A percentile compares a stretch with the other conserved stretches of the same genome.
Evolutionary conservation across 2,888 invertebrate species (phyloP).

Genomic region (Drosophila paranaensis): DNA sequence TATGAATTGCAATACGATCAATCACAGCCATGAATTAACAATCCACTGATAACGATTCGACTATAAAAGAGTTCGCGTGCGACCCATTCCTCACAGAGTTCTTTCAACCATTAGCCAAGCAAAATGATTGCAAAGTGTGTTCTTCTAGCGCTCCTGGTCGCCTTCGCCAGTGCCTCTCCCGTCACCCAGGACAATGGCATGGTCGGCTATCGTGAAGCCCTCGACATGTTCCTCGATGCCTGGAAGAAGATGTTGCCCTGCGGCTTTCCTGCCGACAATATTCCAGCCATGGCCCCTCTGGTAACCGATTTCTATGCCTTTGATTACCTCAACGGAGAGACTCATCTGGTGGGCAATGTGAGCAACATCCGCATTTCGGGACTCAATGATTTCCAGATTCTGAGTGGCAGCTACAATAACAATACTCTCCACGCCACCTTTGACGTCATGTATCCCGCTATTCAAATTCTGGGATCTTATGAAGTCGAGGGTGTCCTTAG

Average conservation of each 20-base stretch:
- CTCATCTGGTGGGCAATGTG: slow-evolving; percentile 59
- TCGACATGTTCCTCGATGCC: slow-evolving; percentile 48
- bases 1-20: slow-evolving; percentile 6
- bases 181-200: slow-evolving; percentile 22
- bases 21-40: neutral
- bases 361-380: slow-evolving; percentile 68
- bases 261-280: slow-evolving; percentile 56
- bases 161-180: slow-evolving; percentile 18
- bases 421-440: slow-evolving; percentile 51
- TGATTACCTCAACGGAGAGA: slow-evolving; percentile 29
- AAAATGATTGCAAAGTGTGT: slow-evolving; percentile 54
- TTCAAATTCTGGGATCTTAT: slow-evolving; percentile 63
- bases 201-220: slow-evolving; percentile 52
- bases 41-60: slow-evolving; percentile 2
- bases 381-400: slow-evolving; percentile 54
- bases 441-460: slow-evolving; percentile 61
- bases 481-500: slow-evolving; percentile 47
- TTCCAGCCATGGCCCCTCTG: slow-evolving; percentile 70
- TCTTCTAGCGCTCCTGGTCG: slow-evolving; percentile 46
- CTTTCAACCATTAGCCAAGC: slow-evolving; percentile 8
- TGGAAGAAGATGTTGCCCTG: slow-evolving; percentile 72
- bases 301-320: slow-evolving; percentile 32
- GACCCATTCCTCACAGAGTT: neutral
- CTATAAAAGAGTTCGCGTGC: slow-evolving; percentile 7
- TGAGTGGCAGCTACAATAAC: slow-evolving; percentile 53